Evolutionary conservation across 2,888 invertebrate genomes (phyloP), one percentile per base, ranked within the genome.

Genomic region (Gymnocheta viridis): DNA sequence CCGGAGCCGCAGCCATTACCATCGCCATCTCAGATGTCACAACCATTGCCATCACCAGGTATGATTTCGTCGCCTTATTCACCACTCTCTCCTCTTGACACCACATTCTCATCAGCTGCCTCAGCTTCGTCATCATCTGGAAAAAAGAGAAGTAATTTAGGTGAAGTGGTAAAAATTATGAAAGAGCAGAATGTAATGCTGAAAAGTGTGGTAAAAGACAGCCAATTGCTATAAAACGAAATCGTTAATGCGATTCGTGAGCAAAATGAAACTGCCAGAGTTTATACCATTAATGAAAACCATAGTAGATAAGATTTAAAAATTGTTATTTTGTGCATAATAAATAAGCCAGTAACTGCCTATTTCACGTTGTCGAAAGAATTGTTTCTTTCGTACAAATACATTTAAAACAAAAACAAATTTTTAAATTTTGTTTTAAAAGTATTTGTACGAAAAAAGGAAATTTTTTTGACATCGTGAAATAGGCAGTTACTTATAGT

Each of bases 71-170:
- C 66, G 66, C 49, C 66, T 49, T 4, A n/a, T 64, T 64, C 41
- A 47, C 44, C 66, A 66, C 49, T 66, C 19, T 66, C 66, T 66
- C 49, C 64, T 24, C 38, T 14, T 41, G 62, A 62, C 24, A 62
- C 62, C 9, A 35, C 58, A 24, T n/a, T n/a, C n/a, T n/a, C n/a
- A n/a, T n/a, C n/a, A n/a, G n/a, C n/a, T n/a, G n/a, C n/a, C n/a
- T n/a, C n/a, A n/a, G n/a, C n/a, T n/a, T n/a, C n/a, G n/a, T 47
- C 47, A 38, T 62, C 60, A n/a, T 74, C 54, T 66, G 54, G 29
- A 54, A 76, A 76, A 56, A 74, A 60, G 49, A 73, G 47, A 54
- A 66, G 47, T 19, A 32, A 70, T 73, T 72, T 70, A 49, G 44
- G 70, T 41, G 69, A 67, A 67, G 51, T 51, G 5, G 38, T 49